Evolutionary conservation across 2,797 vertebrate species (phyloP), one percentile per base, ranked within the genome.

Genomic region (Heteromormyrus szaboi): DNA sequence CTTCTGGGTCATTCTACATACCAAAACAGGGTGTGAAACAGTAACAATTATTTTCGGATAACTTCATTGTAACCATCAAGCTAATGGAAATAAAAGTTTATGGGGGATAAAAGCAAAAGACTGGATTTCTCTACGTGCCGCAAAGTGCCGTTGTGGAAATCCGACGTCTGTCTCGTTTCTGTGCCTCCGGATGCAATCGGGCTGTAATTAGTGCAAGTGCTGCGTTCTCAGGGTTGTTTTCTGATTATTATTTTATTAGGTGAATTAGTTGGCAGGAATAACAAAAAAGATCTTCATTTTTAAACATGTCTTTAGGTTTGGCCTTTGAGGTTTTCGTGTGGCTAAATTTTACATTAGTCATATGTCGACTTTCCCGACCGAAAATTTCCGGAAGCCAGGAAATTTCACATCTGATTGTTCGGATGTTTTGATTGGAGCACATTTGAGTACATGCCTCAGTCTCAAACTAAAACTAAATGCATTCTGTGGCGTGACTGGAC

Each of bases 211-310:
- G 89, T 88, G 76, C 90, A 85, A 84, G 91, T 88, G 90, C 85
- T 85, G 85, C 84, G 87, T 65, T 91, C 93, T 91, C 90, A 89
- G 92, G 90, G 81, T 89, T 92, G 91, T 93, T 94, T 94, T 93
- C 90, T 90, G 91, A 94, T 94, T 89, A 92, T 94, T 94, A 93
- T 94, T 95, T 94, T 90, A 95, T 91, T 92, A 92, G 89, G 91
- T 94, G 91, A 92, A 92, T 90, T 92, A 86, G 94, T 94, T 95
- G 94, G 94, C 93, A 92, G 25, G 91, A 92, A 92, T 93, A 91
- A 92, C 91, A 94, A 91, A 94, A 92, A 92, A 91, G 88, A 87
- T 19, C 79, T 95, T 93, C 89, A 94, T 95, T 95, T 95, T 94
- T 93, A 93, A 95, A 93, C 90, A 90, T 91, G 90, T 92, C 93